A percentile compares a stretch with the other conserved stretches of the same genome.
Evolutionary conservation across 2,797 vertebrate species (phyloP).

Genomic region (Brachyrhaphis roseni): DNA sequence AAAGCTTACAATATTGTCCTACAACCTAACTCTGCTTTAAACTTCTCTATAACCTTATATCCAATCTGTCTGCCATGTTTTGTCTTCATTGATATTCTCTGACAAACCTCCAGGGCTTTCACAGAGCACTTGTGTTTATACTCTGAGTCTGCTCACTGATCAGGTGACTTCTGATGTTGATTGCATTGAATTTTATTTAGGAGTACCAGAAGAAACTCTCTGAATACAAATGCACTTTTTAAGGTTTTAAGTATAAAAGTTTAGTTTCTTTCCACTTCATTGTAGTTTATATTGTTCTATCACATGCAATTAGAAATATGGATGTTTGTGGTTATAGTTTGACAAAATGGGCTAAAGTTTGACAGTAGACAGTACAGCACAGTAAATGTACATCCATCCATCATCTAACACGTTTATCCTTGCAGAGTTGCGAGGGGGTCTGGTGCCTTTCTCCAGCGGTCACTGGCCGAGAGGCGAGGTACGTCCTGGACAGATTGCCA

Average conservation of each 20-base stretch:
- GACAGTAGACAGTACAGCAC: background rate
- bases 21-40: background rate
- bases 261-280: background rate
- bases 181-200: background rate
- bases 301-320: background rate
- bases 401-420: no score
- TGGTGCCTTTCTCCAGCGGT: no score
- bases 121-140: background rate
- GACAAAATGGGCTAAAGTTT: background rate
- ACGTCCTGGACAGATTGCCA: no score
- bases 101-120: background rate
- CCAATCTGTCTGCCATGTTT: background rate
- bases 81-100: background rate
- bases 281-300: background rate
- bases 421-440: no score
- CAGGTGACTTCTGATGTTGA: background rate
- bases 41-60: background rate
- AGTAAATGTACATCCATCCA: background rate
- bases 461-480: no score
- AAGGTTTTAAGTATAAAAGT: background rate
- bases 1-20: no score
- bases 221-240: background rate
- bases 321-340: background rate
- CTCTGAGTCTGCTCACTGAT: background rate
- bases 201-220: background rate